Evolutionary conservation across 2,797 vertebrate species (phyloP).

Genomic region (Semotilus atromaculatus): DNA sequence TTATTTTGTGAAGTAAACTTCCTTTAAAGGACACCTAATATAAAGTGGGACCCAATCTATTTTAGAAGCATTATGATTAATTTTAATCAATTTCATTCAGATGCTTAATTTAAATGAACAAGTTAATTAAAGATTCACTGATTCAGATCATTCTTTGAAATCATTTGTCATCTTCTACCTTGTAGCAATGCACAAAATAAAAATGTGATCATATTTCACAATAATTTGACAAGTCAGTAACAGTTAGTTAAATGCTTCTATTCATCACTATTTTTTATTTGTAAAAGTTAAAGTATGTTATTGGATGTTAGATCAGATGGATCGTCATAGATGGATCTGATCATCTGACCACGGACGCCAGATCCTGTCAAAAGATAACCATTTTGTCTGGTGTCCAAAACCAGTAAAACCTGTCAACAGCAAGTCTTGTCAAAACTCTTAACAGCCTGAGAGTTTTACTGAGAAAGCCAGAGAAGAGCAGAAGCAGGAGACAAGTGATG

Average conservation of each 20-base stretch:
- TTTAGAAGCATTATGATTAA: neutral
- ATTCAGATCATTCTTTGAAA: neutral
- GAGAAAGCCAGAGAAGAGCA: neutral
- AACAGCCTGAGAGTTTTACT: neutral
- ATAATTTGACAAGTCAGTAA: no score
- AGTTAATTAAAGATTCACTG: neutral
- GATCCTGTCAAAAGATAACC: no score
- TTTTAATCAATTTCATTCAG: neutral
- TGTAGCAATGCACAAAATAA: neutral
- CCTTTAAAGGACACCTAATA: no score
- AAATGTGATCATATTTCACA: neutral
- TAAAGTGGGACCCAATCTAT: neutral
- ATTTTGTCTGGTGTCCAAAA: no score
- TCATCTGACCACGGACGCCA: no score
- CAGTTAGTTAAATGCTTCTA: neutral
- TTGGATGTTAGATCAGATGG: neutral
- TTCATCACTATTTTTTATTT: neutral
- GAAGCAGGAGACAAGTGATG: neutral
- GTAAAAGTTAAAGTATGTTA: neutral
- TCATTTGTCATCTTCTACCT: neutral
- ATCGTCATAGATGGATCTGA: neutral
- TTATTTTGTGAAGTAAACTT: no score
- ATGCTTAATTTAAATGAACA: neutral
- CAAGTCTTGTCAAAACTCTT: no score
- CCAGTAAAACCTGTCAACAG: no score